A percentile compares a stretch with the other conserved stretches of the same genome.
These are phyloP conservation scores for Drosophila erecta DNA, from an alignment of 1,140 invertebrate species.

Conservation along the genomic window DNA sequence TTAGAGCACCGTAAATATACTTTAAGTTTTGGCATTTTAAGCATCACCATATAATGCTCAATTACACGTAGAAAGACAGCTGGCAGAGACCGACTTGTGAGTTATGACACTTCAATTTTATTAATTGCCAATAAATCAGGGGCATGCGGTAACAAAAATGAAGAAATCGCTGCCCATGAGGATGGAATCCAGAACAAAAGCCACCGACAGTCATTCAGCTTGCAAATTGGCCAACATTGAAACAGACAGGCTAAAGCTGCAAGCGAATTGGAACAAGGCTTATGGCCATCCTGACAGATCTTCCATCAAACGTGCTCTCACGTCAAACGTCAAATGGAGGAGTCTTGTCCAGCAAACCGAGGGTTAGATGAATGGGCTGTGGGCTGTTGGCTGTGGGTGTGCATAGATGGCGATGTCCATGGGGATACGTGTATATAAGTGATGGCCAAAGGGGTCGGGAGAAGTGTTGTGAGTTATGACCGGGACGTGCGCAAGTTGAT, in stretches of 20 bases:
- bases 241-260: constrained; percentile 74
- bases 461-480: constrained; percentile 81
- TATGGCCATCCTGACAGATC: constrained; percentile 74
- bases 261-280: constrained; percentile 71
- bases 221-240: constrained; percentile 80
- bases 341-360: constrained; percentile 58
- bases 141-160: constrained; percentile 55
- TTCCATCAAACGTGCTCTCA: constrained; percentile 78
- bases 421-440: background rate
- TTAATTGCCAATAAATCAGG: constrained; percentile 84
- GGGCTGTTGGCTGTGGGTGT: constrained; percentile 2
- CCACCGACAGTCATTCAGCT: constrained; percentile 78
- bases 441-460: constrained; percentile 17
- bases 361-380: background rate
- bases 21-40: background rate
- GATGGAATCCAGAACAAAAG: constrained; percentile 64
- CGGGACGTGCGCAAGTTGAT: constrained; percentile 78
- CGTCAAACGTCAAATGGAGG: constrained; percentile 77
- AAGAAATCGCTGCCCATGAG: constrained; percentile 47
- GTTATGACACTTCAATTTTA: constrained; percentile 83
- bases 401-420: constrained; percentile 4
- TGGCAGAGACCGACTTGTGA: constrained; percentile 40
- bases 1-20: too few relatives aligned
- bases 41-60: background rate
- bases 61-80: constrained; percentile 23